phyloP scores from a whole-genome alignment of 2,888 invertebrate species.

The Dryobota labecula region DNA sequence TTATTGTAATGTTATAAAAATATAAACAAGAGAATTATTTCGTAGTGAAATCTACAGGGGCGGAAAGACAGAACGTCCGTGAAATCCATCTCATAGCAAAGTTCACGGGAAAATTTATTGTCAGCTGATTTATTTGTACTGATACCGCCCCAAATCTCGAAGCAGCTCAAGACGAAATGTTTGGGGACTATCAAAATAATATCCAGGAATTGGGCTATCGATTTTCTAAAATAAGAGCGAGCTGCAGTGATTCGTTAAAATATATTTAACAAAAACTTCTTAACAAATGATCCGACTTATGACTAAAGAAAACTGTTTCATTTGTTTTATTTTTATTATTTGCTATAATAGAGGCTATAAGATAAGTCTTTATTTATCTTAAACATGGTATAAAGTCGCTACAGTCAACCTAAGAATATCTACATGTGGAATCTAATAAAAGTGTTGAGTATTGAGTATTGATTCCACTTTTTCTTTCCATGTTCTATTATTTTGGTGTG shows the following conservation, averaged over 20 bases:
- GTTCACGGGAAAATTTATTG: constrained; percentile 60
- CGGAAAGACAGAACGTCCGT: constrained; percentile 51
- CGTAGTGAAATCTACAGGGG: constrained; percentile 17
- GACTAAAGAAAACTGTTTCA: too few species aligned
- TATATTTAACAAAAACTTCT: not conserved
- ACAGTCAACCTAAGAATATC: too few species aligned
- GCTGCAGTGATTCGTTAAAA: not conserved
- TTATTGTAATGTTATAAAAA: not conserved
- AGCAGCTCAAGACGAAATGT: constrained; percentile 20
- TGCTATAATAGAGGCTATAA: not conserved
- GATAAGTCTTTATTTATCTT: too few species aligned
- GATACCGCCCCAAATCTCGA: constrained; percentile 38
- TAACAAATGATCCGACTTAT: not conserved
- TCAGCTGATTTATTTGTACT: constrained; percentile 55
- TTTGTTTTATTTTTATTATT: not conserved
- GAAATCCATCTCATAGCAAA: constrained; percentile 54
- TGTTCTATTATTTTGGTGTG: too few species aligned
- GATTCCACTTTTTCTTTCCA: too few species aligned
- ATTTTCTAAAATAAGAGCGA: not conserved
- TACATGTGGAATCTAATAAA: too few species aligned
- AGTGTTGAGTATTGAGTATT: too few species aligned
- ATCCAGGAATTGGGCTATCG: constrained; percentile 1
- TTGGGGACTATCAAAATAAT: constrained; percentile 32
- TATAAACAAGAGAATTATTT: constrained; percentile 17
- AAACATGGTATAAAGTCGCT: too few species aligned